Conservation (phyloP, 2,113 vertebrate species). For the Microtus richardsoni region DNA sequence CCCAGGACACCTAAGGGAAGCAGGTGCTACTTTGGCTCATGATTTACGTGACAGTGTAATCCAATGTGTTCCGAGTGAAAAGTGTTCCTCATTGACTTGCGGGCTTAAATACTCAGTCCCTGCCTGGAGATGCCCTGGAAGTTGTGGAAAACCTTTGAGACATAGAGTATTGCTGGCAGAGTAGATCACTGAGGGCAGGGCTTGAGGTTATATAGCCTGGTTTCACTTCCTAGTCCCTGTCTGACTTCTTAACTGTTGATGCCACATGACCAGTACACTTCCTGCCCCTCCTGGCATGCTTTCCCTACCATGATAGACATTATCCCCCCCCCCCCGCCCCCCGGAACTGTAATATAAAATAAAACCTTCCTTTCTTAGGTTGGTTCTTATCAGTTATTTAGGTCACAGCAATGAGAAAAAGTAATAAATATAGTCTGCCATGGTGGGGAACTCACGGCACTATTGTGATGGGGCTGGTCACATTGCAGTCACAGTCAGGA, state of each 20-base stretch:
- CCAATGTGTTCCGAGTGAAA: neutral
- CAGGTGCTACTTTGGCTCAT: neutral
- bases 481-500: neutral
- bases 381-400: neutral
- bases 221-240: neutral
- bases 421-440: neutral
- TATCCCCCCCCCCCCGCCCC: rapidly evolving
- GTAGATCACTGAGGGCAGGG: neutral
- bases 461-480: neutral
- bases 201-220: neutral
- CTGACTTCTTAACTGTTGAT: neutral
- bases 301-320: too few species aligned
- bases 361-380: neutral
- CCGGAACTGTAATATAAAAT: neutral
- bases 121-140: neutral
- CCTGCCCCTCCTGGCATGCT: neutral
- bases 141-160: neutral
- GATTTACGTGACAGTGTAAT: neutral
- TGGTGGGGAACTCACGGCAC: neutral
- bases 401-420: neutral
- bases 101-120: neutral
- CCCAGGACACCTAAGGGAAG: neutral
- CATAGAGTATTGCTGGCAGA: neutral
- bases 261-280: neutral
- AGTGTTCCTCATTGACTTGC: neutral